Conservation (phyloP, 2,797 vertebrate genomes). For the Chromis chromis region DNA sequence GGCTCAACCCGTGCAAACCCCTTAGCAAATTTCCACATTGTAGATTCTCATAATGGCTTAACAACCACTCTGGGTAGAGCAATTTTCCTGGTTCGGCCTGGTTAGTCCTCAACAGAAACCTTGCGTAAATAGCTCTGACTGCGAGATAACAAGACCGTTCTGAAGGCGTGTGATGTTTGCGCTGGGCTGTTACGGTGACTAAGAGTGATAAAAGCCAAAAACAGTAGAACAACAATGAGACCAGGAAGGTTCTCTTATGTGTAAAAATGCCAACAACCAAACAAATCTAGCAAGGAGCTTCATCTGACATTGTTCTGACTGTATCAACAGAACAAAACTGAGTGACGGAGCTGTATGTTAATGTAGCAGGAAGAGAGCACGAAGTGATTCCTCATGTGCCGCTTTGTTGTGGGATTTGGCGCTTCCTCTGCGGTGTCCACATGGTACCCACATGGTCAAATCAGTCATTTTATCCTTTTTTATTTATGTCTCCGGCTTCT, state of each 20-base stretch:
- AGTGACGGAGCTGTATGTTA: slow-evolving; percentile 26
- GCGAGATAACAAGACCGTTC: slow-evolving; percentile 12
- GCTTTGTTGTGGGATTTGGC: slow-evolving; percentile 60
- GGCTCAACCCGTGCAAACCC: slow-evolving; percentile 22
- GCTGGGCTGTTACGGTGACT: slow-evolving; percentile 22
- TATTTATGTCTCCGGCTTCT: neutral
- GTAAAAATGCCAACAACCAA: too few species aligned
- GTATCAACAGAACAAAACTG: neutral
- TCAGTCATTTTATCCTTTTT: slow-evolving; percentile 3
- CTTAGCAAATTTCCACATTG: neutral
- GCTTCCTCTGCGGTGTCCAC: slow-evolving; percentile 56
- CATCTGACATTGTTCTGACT: neutral
- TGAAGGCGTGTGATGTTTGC: slow-evolving; percentile 51
- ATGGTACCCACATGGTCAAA: slow-evolving; percentile 57
- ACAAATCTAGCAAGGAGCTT: neutral
- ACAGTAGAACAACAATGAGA: too few species aligned
- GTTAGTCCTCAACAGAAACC: slow-evolving; percentile 29
- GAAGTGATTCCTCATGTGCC: slow-evolving; percentile 50
- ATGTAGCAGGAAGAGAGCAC: slow-evolving; percentile 29
- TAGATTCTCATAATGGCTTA: neutral
- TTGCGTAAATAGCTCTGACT: slow-evolving; percentile 50
- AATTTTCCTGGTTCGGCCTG: neutral
- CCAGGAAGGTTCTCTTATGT: too few species aligned
- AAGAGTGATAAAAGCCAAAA: slow-evolving; percentile 8
- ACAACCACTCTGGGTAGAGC: neutral